Base-by-base conservation (phyloP, 2,797 vertebrate genomes). In the Arctocebus calabarensis region DNA sequence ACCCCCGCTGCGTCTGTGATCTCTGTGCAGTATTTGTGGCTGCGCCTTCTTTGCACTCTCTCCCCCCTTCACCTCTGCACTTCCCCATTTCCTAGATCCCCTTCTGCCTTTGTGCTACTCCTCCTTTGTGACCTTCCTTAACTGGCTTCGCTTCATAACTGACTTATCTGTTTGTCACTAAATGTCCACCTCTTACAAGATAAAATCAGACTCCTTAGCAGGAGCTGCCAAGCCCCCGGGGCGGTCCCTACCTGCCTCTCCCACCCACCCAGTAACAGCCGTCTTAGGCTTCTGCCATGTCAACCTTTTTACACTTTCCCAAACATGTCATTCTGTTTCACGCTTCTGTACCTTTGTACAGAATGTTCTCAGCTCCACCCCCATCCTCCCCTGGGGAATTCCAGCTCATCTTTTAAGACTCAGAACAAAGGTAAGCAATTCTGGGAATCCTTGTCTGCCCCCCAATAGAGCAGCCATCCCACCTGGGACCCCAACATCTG, bases 271-370 rank as follows among this genome's bases (percentile, higher is more conserved):
- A 22, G 40, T 12, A 52, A 57, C 78, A 87, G 59, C 81, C 57
- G 16, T 74, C 62, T 81, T n/a, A 22, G 1, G 23, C 79, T 75
- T 79, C 64, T 64, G 59, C 84, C n/a, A 3, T 22, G 70, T 34
- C 82, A 71, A 37, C 62, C 59, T 75, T 87, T 79, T 75, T 7
- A 45, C 48, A 17, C 25, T n/a, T 59, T 91, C 70, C 86, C 86
- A 92, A 95, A 92, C 73, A 34, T 64, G 75, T 79, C 45, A 66
- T 52, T 78, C 77, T 84, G 40, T 88, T 96, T 96, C 90, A 93
- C 8, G 1, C 70, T 95, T 70, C 78, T 94, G 48, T 71, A 85
- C 71, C 66, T 91, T 68, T 37, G 88, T 92, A 77, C 82, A 93
- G 71, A 84, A 83, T 79, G 85, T 94, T 85, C 95, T 90, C 1